Evolutionary conservation across 2,113 vertebrate species (phyloP).

Genomic region (Fukomys damarensis): DNA sequence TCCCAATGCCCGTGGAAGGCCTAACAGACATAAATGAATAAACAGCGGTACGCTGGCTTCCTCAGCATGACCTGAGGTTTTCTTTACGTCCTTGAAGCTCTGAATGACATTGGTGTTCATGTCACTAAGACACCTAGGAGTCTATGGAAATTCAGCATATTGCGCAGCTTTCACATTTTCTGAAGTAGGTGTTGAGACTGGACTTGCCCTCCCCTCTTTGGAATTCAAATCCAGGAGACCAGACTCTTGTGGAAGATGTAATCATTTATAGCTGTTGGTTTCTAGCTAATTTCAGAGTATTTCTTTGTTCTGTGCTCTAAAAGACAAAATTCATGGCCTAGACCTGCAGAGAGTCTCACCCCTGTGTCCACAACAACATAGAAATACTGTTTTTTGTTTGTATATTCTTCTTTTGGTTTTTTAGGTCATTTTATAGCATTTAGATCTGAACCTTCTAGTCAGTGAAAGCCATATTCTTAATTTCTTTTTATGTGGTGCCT

Average conservation of each 20-base stretch:
- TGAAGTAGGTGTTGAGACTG: rapidly evolving
- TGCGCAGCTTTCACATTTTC: rapidly evolving
- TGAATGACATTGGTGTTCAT: rapidly evolving
- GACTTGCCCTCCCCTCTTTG: rapidly evolving
- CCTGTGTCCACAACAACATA: rapidly evolving
- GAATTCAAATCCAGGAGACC: rapidly evolving
- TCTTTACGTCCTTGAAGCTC: neutral
- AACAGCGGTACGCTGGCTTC: neutral
- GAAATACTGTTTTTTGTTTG: rapidly evolving
- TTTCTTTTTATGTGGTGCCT: rapidly evolving
- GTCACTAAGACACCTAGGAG: rapidly evolving
- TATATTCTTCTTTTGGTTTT: no score
- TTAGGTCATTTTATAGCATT: rapidly evolving
- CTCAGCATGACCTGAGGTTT: rapidly evolving
- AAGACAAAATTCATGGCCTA: neutral
- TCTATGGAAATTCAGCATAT: rapidly evolving
- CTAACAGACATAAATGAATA: neutral
- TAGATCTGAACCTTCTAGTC: neutral
- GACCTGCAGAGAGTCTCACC: rapidly evolving
- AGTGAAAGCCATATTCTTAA: rapidly evolving
- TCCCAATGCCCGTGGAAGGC: neutral
- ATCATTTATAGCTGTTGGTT: no score
- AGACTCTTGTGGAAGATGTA: rapidly evolving
- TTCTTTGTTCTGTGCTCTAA: neutral
- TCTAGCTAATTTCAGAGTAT: neutral